Percentiles rank a stretch among this genome's conserved stretches.
Evolutionary conservation across 2,888 invertebrate species (phyloP).

Genomic region (Entomobrya proxima): DNA sequence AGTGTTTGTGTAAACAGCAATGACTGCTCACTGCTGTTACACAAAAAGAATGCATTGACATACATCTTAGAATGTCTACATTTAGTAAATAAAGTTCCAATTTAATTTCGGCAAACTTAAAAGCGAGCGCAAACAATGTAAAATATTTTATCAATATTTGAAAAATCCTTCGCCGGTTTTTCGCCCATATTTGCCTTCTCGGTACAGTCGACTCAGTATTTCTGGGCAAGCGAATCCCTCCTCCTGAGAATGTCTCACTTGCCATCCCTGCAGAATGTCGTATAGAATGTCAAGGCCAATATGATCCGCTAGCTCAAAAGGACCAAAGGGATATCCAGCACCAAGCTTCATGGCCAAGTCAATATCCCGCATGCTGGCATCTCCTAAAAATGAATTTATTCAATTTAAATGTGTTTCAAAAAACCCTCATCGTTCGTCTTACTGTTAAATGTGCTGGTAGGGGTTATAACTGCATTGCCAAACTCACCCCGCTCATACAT

Average conservation of each 20-base stretch:
- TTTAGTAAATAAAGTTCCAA: neutral
- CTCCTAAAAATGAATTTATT: constrained; percentile 47
- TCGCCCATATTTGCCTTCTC: constrained; percentile 79
- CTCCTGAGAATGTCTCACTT: constrained; percentile 46
- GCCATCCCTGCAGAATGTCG: constrained; percentile 76
- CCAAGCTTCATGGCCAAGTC: constrained; percentile 82
- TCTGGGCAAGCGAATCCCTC: constrained; percentile 41
- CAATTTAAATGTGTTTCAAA: too few species aligned
- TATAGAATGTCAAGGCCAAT: constrained; percentile 80
- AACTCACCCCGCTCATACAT: constrained; percentile 79
- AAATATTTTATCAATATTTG: constrained; percentile 77
- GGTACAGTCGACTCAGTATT: constrained; percentile 78
- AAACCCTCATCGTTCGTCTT: neutral
- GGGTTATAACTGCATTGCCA: neutral
- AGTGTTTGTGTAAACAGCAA: too few species aligned
- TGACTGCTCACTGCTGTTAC: too few species aligned
- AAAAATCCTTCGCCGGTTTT: constrained; percentile 81
- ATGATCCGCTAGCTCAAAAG: constrained; percentile 80
- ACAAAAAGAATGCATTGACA: too few species aligned
- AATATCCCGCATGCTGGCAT: constrained; percentile 78
- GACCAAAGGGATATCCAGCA: constrained; percentile 81
- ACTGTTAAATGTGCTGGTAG: neutral
- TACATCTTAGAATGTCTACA: too few species aligned
- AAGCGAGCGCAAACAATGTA: neutral
- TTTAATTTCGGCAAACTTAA: neutral